Evolutionary conservation across 30 jellyfish, hydroid and myxozoan genomes (phyloP).

Genomic region (Rhopilema esculentum): DNA sequence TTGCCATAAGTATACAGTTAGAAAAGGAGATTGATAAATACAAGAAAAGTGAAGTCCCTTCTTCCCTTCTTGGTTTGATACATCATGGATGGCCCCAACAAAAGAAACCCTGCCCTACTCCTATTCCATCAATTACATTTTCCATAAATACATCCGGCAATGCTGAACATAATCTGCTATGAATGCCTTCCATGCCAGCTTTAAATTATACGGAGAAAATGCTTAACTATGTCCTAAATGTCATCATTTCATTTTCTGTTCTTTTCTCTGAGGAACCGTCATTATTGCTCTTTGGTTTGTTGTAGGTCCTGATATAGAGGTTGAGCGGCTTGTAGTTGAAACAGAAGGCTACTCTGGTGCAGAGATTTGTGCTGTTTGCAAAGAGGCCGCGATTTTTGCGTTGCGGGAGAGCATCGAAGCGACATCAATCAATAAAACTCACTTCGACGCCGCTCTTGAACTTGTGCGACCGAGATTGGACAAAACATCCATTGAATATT

Average conservation of each 20-base stretch:
- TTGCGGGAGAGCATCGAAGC: slow-evolving; percentile 77
- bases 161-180: too few species aligned
- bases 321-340: slow-evolving; percentile 41
- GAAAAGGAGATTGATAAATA: too few species aligned
- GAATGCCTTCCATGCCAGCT: too few species aligned
- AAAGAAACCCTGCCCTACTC: too few species aligned
- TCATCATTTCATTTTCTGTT: background rate
- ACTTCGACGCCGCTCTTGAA: slow-evolving; percentile 56
- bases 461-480: slow-evolving; percentile 81
- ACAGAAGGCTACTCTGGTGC: slow-evolving; percentile 98
- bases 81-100: too few species aligned
- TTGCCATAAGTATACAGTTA: too few species aligned
- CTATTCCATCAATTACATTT: too few species aligned
- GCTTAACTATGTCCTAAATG: too few species aligned
- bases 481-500: slow-evolving; percentile 36
- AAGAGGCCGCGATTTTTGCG: slow-evolving; percentile 94
- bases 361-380: slow-evolving; percentile 90
- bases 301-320: slow-evolving; percentile 58
- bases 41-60: too few species aligned
- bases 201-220: too few species aligned
- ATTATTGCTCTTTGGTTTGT: background rate
- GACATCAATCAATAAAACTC: slow-evolving; percentile 25
- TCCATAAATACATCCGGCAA: too few species aligned
- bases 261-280: background rate
- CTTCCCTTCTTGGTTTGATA: too few species aligned